Percentiles rank a stretch among this genome's conserved stretches.
Evolutionary conservation across 1,140 invertebrate genomes (phyloP).

Genomic region (Asbolus verrucosus): DNA sequence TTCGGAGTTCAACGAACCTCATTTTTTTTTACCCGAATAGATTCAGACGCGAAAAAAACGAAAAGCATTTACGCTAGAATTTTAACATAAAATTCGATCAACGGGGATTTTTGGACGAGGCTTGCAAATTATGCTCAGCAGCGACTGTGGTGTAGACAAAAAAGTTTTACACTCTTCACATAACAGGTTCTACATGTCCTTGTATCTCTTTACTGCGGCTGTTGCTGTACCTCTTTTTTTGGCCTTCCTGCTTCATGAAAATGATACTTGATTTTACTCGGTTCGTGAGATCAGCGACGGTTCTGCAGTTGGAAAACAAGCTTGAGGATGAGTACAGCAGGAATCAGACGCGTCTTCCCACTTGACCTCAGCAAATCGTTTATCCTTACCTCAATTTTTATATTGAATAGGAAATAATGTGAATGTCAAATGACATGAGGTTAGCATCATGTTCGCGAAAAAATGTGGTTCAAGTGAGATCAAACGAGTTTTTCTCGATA

Average conservation of each 20-base stretch:
- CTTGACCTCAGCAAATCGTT: too few species aligned
- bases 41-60: too few species aligned
- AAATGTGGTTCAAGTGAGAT: background rate
- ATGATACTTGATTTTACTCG: background rate
- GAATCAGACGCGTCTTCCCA: too few species aligned
- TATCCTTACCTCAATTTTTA: background rate
- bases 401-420: background rate
- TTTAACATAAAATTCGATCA: too few species aligned
- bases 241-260: background rate
- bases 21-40: background rate
- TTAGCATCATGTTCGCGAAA: background rate
- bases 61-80: too few species aligned
- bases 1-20: constrained; percentile 22
- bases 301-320: too few species aligned
- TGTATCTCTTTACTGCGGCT: background rate
- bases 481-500: too few species aligned
- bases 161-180: background rate
- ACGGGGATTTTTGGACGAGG: background rate
- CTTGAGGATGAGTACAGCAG: too few species aligned
- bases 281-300: background rate
- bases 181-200: constrained; percentile 3
- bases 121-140: background rate
- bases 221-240: background rate
- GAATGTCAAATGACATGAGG: background rate
- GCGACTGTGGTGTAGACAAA: too few species aligned